Evolutionary conservation across 1,140 invertebrate species (phyloP).

Genomic region (Calycopis cecrops): DNA sequence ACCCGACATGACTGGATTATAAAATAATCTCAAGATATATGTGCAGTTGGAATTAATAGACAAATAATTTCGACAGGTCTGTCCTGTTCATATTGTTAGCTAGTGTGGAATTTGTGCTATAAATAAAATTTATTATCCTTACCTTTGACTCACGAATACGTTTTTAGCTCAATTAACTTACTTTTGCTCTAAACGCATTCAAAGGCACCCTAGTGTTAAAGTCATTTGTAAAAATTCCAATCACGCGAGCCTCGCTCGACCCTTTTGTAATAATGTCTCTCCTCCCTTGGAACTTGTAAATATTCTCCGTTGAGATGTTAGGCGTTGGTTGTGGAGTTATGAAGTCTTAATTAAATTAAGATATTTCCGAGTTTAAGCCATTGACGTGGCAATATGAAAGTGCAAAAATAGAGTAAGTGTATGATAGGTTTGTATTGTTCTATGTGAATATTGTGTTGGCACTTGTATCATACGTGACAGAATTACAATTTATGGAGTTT

Average conservation of each 20-base stretch:
- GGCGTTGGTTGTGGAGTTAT: slow-evolving; percentile 57
- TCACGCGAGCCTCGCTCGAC: slow-evolving; percentile 26
- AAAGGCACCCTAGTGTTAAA: slow-evolving; percentile 9
- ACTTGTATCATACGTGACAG: slow-evolving; percentile 61
- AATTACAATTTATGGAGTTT: slow-evolving; percentile 52
- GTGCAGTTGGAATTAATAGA: too few relatives aligned
- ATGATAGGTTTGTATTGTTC: slow-evolving; percentile 62
- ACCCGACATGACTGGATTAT: too few relatives aligned
- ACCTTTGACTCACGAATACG: too few relatives aligned
- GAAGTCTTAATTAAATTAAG: slow-evolving; percentile 70
- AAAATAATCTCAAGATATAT: too few relatives aligned
- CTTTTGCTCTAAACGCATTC: too few relatives aligned
- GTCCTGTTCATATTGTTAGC: too few relatives aligned
- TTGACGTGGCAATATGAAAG: slow-evolving; percentile 66
- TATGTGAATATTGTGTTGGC: slow-evolving; percentile 68
- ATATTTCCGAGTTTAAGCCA: slow-evolving; percentile 72
- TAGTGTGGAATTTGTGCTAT: too few relatives aligned
- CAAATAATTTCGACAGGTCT: too few relatives aligned
- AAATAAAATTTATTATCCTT: too few relatives aligned
- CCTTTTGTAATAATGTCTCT: slow-evolving; percentile 55
- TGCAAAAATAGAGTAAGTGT: slow-evolving; percentile 71
- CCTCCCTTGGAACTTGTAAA: slow-evolving; percentile 56
- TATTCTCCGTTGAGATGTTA: slow-evolving; percentile 52
- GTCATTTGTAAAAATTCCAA: slow-evolving; percentile 20
- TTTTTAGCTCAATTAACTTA: too few relatives aligned